Evolutionary conservation across 1,140 invertebrate genomes (phyloP).

Genomic region (Planococcus citri): DNA sequence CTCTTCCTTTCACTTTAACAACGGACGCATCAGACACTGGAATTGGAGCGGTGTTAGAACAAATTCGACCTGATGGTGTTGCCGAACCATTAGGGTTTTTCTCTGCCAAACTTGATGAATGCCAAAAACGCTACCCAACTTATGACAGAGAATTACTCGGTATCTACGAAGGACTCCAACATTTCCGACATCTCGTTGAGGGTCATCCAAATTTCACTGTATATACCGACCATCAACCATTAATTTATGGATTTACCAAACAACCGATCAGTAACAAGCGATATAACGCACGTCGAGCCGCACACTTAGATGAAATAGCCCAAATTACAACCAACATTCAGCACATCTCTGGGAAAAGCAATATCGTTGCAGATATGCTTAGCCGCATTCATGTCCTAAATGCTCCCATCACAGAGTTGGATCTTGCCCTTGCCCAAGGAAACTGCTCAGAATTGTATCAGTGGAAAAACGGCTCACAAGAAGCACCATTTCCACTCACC

Average conservation of each 20-base stretch:
- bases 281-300: too few species aligned
- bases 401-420: too few species aligned
- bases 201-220: too few species aligned
- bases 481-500: too few species aligned
- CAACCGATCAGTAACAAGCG: slow-evolving; percentile 29
- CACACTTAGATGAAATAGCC: slow-evolving; percentile 22
- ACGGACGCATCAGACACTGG: slow-evolving; percentile 29
- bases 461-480: too few species aligned
- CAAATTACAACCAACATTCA: slow-evolving; percentile 28
- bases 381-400: slow-evolving; percentile 24
- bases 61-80: too few species aligned
- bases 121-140: slow-evolving; percentile 22
- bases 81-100: too few species aligned
- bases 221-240: slow-evolving; percentile 36
- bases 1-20: not conserved
- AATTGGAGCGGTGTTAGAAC: too few species aligned
- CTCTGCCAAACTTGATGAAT: not conserved
- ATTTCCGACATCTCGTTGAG: slow-evolving; percentile 27
- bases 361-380: slow-evolving; percentile 32
- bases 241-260: slow-evolving; percentile 31
- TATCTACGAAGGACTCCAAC: too few species aligned
- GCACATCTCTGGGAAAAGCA: slow-evolving; percentile 29
- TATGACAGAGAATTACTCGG: slow-evolving; percentile 34
- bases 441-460: too few species aligned
- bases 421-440: too few species aligned